phyloP scores from a whole-genome alignment of 2,113 vertebrate species.

The Calonectris borealis region DNA sequence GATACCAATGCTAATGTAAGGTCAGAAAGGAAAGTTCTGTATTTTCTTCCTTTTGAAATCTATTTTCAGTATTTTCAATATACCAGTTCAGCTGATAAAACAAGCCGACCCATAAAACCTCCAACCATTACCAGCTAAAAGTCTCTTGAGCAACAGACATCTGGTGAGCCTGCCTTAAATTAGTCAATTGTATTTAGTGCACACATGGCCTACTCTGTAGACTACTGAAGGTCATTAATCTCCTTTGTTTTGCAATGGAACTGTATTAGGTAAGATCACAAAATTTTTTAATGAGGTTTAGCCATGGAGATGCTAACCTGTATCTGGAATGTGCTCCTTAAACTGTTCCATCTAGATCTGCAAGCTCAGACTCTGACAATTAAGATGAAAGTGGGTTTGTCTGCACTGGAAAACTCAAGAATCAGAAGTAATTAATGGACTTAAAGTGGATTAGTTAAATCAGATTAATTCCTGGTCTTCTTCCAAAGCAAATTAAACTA shows the following conservation, averaged over 20 bases:
- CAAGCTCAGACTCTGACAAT: not conserved
- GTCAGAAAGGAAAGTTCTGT: not conserved
- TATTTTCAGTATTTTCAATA: not conserved
- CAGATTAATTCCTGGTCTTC: constrained; percentile 40
- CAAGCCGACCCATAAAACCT: not conserved
- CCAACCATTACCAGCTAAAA: not conserved
- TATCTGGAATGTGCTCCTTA: not conserved
- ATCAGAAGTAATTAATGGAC: constrained; percentile 21
- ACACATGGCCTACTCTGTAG: not conserved
- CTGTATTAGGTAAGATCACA: not conserved
- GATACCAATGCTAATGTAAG: not conserved
- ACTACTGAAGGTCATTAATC: not conserved
- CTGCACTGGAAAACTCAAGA: not conserved
- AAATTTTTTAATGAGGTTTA: not conserved
- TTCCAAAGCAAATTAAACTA: constrained; percentile 53
- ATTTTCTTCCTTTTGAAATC: not conserved
- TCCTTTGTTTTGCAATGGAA: not conserved
- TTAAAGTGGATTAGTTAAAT: constrained; percentile 52
- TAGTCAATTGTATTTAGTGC: not conserved
- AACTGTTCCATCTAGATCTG: not conserved
- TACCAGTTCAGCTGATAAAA: not conserved
- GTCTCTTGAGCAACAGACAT: not conserved
- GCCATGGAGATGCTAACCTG: not conserved
- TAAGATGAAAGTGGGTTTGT: not conserved
- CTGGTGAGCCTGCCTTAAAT: not conserved